Percentiles rank a stretch among this genome's conserved stretches.
Evolutionary conservation across 92 coral and sea anemone genomes (phyloP).

Genomic region (Epizoanthus scotinus): DNA sequence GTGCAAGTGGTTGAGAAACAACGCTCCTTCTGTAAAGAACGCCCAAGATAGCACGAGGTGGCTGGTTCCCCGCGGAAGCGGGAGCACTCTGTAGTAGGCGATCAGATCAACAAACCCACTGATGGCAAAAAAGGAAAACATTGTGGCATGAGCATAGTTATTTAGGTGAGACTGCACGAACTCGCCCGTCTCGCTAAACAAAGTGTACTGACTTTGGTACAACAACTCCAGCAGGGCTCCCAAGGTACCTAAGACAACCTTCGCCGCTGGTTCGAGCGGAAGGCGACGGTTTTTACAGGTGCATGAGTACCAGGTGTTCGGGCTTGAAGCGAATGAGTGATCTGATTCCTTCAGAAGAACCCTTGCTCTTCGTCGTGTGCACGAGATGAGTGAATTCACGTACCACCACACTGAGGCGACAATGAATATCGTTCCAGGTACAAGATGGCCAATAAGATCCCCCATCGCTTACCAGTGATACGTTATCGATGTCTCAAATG

Average conservation of each 20-base stretch:
- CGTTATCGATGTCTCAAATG: neutral
- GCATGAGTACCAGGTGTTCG: slow-evolving; percentile 42
- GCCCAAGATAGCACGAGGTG: slow-evolving; percentile 53
- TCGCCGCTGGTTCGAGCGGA: slow-evolving; percentile 70
- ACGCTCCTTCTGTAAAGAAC: slow-evolving; percentile 68
- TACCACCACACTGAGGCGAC: slow-evolving; percentile 78
- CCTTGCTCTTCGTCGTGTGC: neutral
- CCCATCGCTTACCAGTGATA: slow-evolving; percentile 61
- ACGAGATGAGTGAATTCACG: slow-evolving; percentile 44
- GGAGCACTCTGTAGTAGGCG: slow-evolving; percentile 41
- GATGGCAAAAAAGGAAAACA: slow-evolving; percentile 78
- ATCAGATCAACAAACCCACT: slow-evolving; percentile 74
- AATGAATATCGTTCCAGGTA: slow-evolving; percentile 75
- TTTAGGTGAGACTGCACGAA: slow-evolving; percentile 55
- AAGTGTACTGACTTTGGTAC: slow-evolving; percentile 41
- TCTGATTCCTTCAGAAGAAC: neutral
- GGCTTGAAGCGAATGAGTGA: neutral
- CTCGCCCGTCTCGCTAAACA: slow-evolving; percentile 54
- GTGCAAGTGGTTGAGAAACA: slow-evolving; percentile 74
- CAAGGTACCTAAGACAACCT: slow-evolving; percentile 38
- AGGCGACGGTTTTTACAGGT: slow-evolving; percentile 35
- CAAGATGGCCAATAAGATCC: slow-evolving; percentile 73
- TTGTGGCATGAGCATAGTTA: slow-evolving; percentile 68
- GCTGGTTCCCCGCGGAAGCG: slow-evolving; percentile 63
- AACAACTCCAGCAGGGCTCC: slow-evolving; percentile 70